Conservation (phyloP, 2,797 vertebrate genomes). For the Crax fasciolata region DNA sequence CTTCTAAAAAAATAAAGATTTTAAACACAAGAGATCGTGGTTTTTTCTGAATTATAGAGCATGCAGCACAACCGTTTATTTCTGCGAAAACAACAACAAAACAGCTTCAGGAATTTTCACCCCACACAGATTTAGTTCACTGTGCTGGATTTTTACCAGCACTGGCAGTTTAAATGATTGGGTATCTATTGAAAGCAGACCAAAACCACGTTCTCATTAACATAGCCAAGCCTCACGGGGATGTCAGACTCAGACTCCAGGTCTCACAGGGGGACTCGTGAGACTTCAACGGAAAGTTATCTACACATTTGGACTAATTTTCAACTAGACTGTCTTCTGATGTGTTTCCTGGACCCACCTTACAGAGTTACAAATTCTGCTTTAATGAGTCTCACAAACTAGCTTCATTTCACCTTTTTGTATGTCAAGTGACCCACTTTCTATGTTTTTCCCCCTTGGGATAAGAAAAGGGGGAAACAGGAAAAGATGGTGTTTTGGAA, state of each 20-base stretch:
- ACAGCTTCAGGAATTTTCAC: not conserved
- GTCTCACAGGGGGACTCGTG: not conserved
- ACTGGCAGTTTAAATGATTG: not conserved
- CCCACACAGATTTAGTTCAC: not conserved
- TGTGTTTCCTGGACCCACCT: slow-evolving; percentile 21
- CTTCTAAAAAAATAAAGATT: not conserved
- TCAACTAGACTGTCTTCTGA: slow-evolving; percentile 18
- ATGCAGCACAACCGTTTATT: not conserved
- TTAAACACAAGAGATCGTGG: not conserved
- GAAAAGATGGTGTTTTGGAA: not conserved
- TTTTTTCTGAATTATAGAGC: not conserved
- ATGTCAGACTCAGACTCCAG: accelerated
- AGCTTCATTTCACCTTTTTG: not conserved
- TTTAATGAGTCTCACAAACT: not conserved
- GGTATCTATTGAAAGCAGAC: not conserved
- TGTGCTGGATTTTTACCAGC: not conserved
- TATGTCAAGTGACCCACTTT: slow-evolving; percentile 13
- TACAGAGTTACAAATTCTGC: not conserved
- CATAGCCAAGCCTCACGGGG: not conserved
- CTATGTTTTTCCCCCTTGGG: not conserved
- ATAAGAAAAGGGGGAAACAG: not conserved
- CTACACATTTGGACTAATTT: slow-evolving; percentile 21
- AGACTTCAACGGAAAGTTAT: slow-evolving; percentile 37
- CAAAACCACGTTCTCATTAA: not conserved
- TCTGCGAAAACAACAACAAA: not conserved